These are phyloP conservation scores for Gonioctena quinquepunctata DNA, from an alignment of 1,140 invertebrate species.

Conservation along the genomic window DNA sequence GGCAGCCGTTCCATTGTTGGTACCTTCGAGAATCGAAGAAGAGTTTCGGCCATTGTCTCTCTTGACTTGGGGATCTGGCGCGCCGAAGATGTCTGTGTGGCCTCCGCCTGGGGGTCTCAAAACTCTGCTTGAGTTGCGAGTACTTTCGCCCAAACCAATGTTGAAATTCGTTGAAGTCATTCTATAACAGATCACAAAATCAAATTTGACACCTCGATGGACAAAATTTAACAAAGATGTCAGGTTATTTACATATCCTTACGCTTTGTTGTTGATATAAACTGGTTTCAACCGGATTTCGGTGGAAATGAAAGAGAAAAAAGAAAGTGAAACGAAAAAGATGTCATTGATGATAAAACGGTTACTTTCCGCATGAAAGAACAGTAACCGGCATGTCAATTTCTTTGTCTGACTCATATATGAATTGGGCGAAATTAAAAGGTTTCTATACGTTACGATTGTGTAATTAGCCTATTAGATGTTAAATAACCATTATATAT, in stretches of 20 bases:
- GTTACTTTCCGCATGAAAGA: neutral
- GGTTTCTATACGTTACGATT: too few species aligned
- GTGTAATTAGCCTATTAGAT: too few species aligned
- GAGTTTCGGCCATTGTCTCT: conserved; percentile 36
- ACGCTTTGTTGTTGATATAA: too few species aligned
- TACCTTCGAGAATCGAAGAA: conserved; percentile 39
- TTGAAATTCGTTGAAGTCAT: conserved; percentile 50
- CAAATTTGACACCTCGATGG: neutral
- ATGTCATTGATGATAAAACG: too few species aligned
- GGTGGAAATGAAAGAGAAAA: neutral
- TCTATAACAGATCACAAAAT: conserved; percentile 18
- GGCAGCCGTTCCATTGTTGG: neutral
- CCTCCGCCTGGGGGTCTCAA: conserved; percentile 53
- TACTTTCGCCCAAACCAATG: conserved; percentile 34
- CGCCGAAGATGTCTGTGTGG: conserved; percentile 51
- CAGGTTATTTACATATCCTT: neutral
- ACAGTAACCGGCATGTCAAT: too few species aligned
- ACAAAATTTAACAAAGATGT: neutral
- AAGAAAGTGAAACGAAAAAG: neutral
- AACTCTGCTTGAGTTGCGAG: conserved; percentile 49
- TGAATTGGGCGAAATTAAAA: too few species aligned
- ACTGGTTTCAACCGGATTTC: conserved; percentile 1
- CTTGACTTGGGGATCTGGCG: conserved; percentile 14
- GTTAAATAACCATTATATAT: too few species aligned
- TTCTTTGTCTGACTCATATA: too few species aligned